A percentile compares a stretch with the other conserved stretches of the same genome.
Conservation (phyloP, 1,140 invertebrate genomes). For the Diachasma alloeum region DNA sequence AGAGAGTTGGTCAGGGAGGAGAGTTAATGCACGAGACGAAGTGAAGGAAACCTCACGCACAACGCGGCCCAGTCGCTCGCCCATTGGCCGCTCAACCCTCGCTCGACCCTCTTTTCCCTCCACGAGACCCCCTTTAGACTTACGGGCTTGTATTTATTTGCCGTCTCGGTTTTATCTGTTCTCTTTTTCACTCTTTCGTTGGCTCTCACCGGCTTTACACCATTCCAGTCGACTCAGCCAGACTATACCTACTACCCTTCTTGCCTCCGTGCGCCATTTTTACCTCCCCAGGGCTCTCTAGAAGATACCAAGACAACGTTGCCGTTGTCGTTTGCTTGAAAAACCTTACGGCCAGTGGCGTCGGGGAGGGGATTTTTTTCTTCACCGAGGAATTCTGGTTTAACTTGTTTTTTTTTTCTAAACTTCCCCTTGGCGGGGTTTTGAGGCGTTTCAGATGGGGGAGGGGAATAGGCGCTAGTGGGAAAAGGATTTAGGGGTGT, state of each 20-base stretch:
- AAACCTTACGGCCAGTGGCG: background rate
- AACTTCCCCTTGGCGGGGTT: background rate
- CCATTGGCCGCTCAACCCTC: conserved; percentile 24
- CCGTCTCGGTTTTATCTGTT: background rate
- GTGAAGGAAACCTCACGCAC: conserved; percentile 4
- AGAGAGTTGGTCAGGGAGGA: background rate
- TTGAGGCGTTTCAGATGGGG: no score
- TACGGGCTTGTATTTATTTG: background rate
- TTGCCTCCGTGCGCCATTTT: conserved; percentile 20
- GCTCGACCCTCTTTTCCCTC: background rate
- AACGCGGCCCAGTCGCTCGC: background rate
- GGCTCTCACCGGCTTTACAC: background rate
- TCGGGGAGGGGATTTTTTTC: background rate
- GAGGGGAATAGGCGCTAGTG: no score
- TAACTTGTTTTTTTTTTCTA: background rate
- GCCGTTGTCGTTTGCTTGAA: conserved; percentile 6
- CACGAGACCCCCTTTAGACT: background rate
- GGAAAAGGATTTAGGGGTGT: no score
- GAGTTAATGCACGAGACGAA: background rate
- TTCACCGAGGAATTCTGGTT: background rate
- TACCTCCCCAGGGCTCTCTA: conserved; percentile 14
- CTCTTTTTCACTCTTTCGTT: background rate
- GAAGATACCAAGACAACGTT: conserved; percentile 11
- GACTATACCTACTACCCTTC: conserved; percentile 20
- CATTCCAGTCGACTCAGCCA: conserved; percentile 3